These are phyloP conservation scores for Tetraneura akinire DNA, from an alignment of 1,140 invertebrate genomes.

Conservation along the genomic window DNA sequence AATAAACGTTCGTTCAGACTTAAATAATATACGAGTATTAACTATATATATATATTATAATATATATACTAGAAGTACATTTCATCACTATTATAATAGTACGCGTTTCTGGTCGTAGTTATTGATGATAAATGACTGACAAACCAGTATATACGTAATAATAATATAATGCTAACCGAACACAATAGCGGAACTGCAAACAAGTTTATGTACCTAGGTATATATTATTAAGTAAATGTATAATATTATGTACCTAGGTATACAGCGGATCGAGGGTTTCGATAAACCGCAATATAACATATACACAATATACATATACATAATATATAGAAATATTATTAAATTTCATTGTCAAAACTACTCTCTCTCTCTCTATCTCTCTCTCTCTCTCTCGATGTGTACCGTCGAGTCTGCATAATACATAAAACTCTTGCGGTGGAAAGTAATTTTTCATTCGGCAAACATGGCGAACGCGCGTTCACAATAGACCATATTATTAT, in stretches of 20 bases:
- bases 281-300: neutral
- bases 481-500: too few species aligned
- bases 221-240: too few species aligned
- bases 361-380: neutral
- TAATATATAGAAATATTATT: neutral
- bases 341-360: neutral
- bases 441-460: slow-evolving; percentile 34
- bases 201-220: slow-evolving; percentile 25
- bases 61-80: neutral
- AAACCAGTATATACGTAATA: slow-evolving; percentile 28
- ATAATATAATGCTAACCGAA: neutral
- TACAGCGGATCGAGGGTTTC: neutral
- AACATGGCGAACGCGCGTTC: slow-evolving; percentile 13
- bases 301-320: neutral
- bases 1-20: too few species aligned
- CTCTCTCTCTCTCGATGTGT: too few species aligned
- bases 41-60: neutral
- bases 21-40: too few species aligned
- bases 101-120: neutral
- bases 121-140: slow-evolving; percentile 31
- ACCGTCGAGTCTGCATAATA: too few species aligned
- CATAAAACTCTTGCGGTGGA: too few species aligned
- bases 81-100: neutral
- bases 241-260: slow-evolving; percentile 2
- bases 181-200: slow-evolving; percentile 35